phyloP scores from a whole-genome alignment of 2,797 vertebrate genomes.

The Megalops cyprinoides region DNA sequence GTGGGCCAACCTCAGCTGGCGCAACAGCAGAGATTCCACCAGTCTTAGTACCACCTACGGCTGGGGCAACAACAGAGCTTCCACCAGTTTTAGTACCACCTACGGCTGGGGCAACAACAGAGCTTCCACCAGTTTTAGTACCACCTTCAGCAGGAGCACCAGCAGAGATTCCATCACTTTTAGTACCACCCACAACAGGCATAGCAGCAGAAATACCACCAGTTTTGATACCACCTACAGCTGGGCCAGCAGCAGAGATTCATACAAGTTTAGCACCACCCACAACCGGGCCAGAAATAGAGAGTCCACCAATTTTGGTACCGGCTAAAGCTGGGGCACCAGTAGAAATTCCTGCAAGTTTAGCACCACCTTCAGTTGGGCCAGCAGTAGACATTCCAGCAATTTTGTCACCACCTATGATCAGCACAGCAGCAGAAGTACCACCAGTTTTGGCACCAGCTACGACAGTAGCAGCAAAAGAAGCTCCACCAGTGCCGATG shows the following conservation, averaged over 20 bases:
- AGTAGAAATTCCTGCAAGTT: background rate
- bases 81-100: slow-evolving; percentile 12
- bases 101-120: background rate
- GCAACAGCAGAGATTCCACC: slow-evolving; percentile 2
- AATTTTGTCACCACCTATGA: slow-evolving; percentile 19
- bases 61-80: slow-evolving; percentile 21
- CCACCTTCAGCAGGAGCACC: slow-evolving; percentile 5
- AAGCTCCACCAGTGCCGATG: slow-evolving; percentile 15
- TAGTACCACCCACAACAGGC: slow-evolving; percentile 25
- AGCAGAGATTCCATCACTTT: slow-evolving; percentile 31
- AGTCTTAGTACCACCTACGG: slow-evolving; percentile 11
- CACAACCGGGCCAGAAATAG: slow-evolving; percentile 10
- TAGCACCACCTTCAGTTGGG: background rate
- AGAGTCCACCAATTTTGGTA: slow-evolving; percentile 18
- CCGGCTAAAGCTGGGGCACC: background rate
- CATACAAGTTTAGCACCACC: slow-evolving; percentile 27
- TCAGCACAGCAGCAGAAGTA: slow-evolving; percentile 15
- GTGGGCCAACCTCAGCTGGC: slow-evolving; percentile 18
- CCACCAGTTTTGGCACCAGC: slow-evolving; percentile 31
- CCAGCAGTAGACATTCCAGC: slow-evolving; percentile 29
- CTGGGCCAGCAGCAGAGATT: background rate
- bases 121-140: background rate
- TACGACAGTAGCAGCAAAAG: slow-evolving; percentile 18
- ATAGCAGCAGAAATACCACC: slow-evolving; percentile 1
- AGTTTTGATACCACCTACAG: background rate